Evolutionary conservation across 2,888 invertebrate species (phyloP).

Genomic region (Steinernema hermaphroditum): DNA sequence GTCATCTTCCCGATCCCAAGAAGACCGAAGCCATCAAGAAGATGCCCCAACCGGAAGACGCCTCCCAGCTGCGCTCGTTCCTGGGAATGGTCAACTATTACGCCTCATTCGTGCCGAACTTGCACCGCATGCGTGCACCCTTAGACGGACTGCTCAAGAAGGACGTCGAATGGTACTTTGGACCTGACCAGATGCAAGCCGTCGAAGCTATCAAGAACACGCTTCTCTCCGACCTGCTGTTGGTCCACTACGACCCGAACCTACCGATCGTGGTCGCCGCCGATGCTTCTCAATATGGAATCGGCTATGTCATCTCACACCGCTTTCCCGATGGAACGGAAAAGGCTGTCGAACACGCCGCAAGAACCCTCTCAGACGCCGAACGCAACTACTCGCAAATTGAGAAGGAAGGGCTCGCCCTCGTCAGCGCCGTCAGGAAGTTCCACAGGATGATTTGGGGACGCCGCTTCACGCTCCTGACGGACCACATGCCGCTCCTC

Average conservation of each 20-base stretch:
- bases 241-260: conserved; percentile 62
- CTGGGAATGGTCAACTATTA: conserved; percentile 42
- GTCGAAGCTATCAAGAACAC: conserved; percentile 46
- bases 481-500: conserved; percentile 65
- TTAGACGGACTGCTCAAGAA: conserved; percentile 39
- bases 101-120: conserved; percentile 32
- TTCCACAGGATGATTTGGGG: conserved; percentile 68
- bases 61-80: conserved; percentile 34
- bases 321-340: conserved; percentile 54
- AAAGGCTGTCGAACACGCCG: conserved; percentile 47
- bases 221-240: conserved; percentile 48
- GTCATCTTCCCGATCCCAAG: conserved; percentile 43
- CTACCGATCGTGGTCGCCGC: conserved; percentile 63
- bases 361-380: conserved; percentile 37
- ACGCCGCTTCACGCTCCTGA: conserved; percentile 65
- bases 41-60: conserved; percentile 39
- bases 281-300: conserved; percentile 66
- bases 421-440: conserved; percentile 67
- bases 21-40: conserved; percentile 42
- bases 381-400: conserved; percentile 49
- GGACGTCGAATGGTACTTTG: conserved; percentile 39
- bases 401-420: conserved; percentile 65
- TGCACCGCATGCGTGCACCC: conserved; percentile 35
- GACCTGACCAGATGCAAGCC: conserved; percentile 30
- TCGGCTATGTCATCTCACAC: conserved; percentile 55